Base-by-base conservation (phyloP, 2,113 vertebrate species). In the Hypomesus transpacificus region DNA sequence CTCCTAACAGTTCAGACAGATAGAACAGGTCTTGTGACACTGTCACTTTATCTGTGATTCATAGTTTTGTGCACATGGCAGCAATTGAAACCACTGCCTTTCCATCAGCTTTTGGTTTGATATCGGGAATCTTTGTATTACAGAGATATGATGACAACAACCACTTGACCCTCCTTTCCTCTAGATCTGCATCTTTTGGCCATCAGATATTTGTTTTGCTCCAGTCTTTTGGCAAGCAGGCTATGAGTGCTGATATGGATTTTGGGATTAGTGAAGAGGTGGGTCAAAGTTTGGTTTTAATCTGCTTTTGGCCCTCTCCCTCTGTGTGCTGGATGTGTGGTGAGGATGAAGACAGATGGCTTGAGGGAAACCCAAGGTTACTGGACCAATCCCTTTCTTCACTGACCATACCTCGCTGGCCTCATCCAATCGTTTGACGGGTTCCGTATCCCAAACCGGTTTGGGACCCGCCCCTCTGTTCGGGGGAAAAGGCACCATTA, bases 221-320 rank as follows among this genome's bases (percentile, higher is more conserved):
- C 54, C 34, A 59, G 20, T 13, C 20, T 28, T n/a, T n/a, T n/a
- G n/a, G 59, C 61, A 51, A 66, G 24, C 9, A 22, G 70, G 54
- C 56, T 6, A 60, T 20, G 63, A 39, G 54, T 13, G 0, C 64
- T 81, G 74, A 73, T 79, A 78, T 60, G 73, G 69, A 82, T 87
- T 53, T 71, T 63, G 22, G 79, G 84, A 87, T 87, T 87, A 87
- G 39, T 5, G 68, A 76, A 58, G 5, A 9, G 9, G 39, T 13
- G 61, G 85, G 76, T 82, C 76, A 77, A 78, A 81, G 84, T 82
- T 84, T 77, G 77, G 76, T 79, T 84, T 83, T 82, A 85, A 84
- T 86, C 81, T 76, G 80, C 64, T 74, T 84, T 73, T 70, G 53
- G 62, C 76, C 14, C 11, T 71, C 76, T 68, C 11, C 57, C 17